Evolutionary conservation across 2,797 vertebrate species (phyloP), one percentile per base, ranked within the genome.

Genomic region (Sebastes trivittatus): DNA sequence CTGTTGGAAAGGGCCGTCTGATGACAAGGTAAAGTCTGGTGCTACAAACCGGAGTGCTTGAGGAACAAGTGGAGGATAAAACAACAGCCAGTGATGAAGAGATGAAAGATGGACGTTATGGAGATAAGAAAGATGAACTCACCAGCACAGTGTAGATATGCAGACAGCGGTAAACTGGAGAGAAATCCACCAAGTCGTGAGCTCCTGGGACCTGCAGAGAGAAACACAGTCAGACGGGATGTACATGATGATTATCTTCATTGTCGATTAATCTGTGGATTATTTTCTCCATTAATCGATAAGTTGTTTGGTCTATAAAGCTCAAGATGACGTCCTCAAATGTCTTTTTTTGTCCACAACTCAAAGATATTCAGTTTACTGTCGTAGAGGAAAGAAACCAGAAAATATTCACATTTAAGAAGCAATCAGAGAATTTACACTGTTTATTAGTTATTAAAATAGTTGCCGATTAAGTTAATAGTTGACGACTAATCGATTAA

Each of bases 101-200:
- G 1, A 9, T 2, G 0, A 32, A 10, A 25, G 11, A 0, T 2
- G 6, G 5, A 20, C 16, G 55, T 11, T 3, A 13, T 2, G 11
- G 4, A 63, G 29, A 11, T 22, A 4, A 29, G 0, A 49, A 49
- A 18, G 54, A 66, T 6, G 0, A 27, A 91, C 98, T 98, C 81
- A 99, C 98, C 97, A 98, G 93, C 8, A 98, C 98, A 0, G 97
- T 97, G 92, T 99, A 98, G 91, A 99, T 99, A 75, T 99, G 98
- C 23, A 99, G 95, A 92, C 98, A 99, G 32, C 98, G 95, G 90
- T 98, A 99, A 7, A 99, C 98, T 0, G 98, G 98, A 2, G 98
- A 99, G 93, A 99, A 99, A 81, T 99, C 98, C 91, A 99, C 98
- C 92, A 99, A 78, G 61, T 99, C 98, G 72, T 98, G 98, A 54